Conservation (phyloP, 2,797 vertebrate species). For the Propithecus perrieri region DNA sequence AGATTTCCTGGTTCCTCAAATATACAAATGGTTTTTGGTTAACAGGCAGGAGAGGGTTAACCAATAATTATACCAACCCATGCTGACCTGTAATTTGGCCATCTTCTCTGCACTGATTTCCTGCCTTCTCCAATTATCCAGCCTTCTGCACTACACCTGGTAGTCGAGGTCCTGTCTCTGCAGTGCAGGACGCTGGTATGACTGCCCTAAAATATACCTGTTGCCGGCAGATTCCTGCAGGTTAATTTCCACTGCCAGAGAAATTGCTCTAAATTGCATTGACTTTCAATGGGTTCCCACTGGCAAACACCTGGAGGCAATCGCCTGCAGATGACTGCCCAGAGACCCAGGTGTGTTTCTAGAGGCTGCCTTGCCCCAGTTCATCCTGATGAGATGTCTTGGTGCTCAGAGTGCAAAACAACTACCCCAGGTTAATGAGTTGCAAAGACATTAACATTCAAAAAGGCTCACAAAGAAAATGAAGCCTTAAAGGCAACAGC, state of each 20-base stretch:
- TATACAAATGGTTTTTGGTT: slow-evolving; percentile 30
- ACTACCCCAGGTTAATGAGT: slow-evolving; percentile 69
- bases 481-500: slow-evolving; percentile 62
- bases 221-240: slow-evolving; percentile 74
- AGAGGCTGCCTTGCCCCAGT: slow-evolving; percentile 62
- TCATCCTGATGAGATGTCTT: slow-evolving; percentile 65
- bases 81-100: slow-evolving; percentile 49
- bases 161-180: slow-evolving; percentile 48
- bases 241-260: slow-evolving; percentile 76
- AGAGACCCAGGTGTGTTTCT: slow-evolving; percentile 76
- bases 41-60: slow-evolving; percentile 69
- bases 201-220: slow-evolving; percentile 70
- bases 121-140: slow-evolving; percentile 55
- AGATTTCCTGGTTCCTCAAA: background rate
- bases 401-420: slow-evolving; percentile 72
- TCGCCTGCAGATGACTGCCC: slow-evolving; percentile 72
- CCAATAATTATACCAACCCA: slow-evolving; percentile 60
- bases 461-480: slow-evolving; percentile 63
- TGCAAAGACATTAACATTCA: slow-evolving; percentile 66
- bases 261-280: slow-evolving; percentile 79
- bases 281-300: slow-evolving; percentile 76
- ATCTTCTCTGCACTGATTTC: slow-evolving; percentile 52
- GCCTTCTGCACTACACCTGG: slow-evolving; percentile 57
- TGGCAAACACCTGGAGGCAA: slow-evolving; percentile 78
- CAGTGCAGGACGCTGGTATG: slow-evolving; percentile 44